A percentile compares a stretch with the other conserved stretches of the same genome.
These are phyloP conservation scores for Pangasianodon gigas DNA, from an alignment of 2,113 vertebrate species.

Conservation along the genomic window DNA sequence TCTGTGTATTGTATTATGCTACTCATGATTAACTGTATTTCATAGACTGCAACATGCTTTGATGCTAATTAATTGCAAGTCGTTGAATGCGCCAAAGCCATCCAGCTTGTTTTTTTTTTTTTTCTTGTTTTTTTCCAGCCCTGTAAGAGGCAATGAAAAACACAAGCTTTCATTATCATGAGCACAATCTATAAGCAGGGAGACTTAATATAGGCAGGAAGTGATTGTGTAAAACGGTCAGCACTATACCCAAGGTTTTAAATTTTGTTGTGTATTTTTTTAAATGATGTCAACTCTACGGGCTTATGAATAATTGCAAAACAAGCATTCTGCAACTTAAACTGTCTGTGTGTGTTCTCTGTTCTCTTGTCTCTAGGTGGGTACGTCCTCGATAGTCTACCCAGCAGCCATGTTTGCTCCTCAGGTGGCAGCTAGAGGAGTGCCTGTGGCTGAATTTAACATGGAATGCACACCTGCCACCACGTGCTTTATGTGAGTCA, in stretches of 20 bases:
- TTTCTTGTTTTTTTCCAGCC: background rate
- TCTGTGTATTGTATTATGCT: background rate
- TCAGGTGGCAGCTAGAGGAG: conserved; percentile 85
- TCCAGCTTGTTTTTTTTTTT: background rate
- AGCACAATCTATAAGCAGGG: background rate
- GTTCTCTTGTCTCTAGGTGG: conserved; percentile 75
- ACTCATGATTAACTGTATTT: background rate
- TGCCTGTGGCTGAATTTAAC: conserved; percentile 96
- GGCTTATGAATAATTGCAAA: background rate
- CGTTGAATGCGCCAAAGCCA: background rate
- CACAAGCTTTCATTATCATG: background rate
- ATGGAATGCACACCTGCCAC: conserved; percentile 88
- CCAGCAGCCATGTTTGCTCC: conserved; percentile 96
- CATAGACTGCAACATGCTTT: background rate
- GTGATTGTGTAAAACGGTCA: background rate
- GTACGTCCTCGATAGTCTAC: conserved; percentile 93
- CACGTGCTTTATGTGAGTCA: conserved; percentile 79
- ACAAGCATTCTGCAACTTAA: background rate
- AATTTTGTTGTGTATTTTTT: background rate
- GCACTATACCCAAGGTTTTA: background rate
- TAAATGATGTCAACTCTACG: background rate
- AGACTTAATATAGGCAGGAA: background rate
- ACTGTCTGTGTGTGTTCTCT: conserved; percentile 12
- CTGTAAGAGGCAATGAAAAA: too few relatives aligned
- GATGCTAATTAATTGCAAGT: background rate